Base-by-base conservation (phyloP, 2,113 vertebrate genomes). In the Hystrix brachyura region DNA sequence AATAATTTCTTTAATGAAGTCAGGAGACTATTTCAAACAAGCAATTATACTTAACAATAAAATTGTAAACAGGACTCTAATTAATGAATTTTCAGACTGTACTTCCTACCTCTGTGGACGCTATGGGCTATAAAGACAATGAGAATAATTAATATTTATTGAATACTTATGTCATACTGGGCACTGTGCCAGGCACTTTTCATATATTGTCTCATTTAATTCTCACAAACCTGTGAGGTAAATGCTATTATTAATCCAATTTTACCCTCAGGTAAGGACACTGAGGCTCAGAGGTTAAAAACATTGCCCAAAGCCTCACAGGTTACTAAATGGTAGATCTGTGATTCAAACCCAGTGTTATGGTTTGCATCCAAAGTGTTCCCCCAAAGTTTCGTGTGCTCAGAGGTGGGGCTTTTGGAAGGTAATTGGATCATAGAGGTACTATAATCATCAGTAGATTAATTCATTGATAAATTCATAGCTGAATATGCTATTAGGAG, bases 1-100 rank as follows among this genome's bases (percentile, higher is more conserved):
- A 97, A 94, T 97, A 97, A 98, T 98, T 97, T 96, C 91, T 98
- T 95, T 96, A 98, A 97, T 96, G 93, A 97, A 98, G 86, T 97
- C 89, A 93, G 86, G 93, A 97, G 83, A 96, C 91, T 97, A 96
- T 97, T 97, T 96, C 86, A 95, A 96, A 90, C 53, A 97, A 94
- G 86, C 82, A 95, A 92, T 96, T 95, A 96, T 53, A 96, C 60
- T 96, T 98, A 97, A 94, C 91, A 96, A 96, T 96, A 96, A 89
- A 94, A 95, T 95, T 96, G 72, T 94, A 97, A 97, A 96, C 43
- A 98, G 78, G 74, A 96, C 69, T 43, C 82, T 95, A 96, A 94
- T 97, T 97, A 94, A 98, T 95, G 93, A 93, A 95, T 97, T 98
- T 95, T 94, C n/a, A 93, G 93, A 96, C 51, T 89, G 11, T 78